A percentile compares a stretch with the other conserved stretches of the same genome.
phyloP scores from a whole-genome alignment of 2,888 invertebrate genomes.

The Cryptus viduatorius region DNA sequence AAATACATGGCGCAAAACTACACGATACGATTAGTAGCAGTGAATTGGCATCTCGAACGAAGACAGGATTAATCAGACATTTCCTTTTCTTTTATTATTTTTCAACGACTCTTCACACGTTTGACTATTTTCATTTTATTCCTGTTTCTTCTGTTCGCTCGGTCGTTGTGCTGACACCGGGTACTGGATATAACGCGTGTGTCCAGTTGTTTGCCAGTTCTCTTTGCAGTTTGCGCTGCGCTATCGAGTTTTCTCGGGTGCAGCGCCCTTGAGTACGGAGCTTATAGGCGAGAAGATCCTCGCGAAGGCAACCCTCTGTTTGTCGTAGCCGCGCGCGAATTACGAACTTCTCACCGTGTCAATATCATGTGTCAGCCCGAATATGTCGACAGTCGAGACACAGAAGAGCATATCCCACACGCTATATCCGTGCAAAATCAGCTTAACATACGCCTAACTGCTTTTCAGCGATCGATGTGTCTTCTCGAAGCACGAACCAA shows the following conservation, averaged over 20 bases:
- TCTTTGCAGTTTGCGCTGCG: constrained; percentile 55
- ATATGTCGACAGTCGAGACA: background rate
- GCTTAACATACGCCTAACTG: constrained; percentile 23
- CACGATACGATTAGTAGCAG: background rate
- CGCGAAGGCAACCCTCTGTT: constrained; percentile 24
- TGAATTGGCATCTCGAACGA: no score
- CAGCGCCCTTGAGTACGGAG: background rate
- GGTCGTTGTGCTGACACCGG: background rate
- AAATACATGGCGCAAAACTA: background rate
- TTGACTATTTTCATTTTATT: constrained; percentile 6
- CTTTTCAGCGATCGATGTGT: background rate
- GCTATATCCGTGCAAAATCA: constrained; percentile 31
- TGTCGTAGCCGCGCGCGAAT: constrained; percentile 46
- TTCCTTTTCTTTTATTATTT: constrained; percentile 39
- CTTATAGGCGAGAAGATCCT: background rate
- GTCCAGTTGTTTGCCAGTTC: constrained; percentile 46
- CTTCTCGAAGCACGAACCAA: background rate
- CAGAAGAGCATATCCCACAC: background rate
- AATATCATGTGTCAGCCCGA: constrained; percentile 36
- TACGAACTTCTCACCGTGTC: constrained; percentile 41
- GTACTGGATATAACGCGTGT: constrained; percentile 11
- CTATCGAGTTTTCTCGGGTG: background rate
- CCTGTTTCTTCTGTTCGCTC: background rate
- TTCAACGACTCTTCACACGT: constrained; percentile 70
- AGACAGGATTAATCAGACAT: background rate